Percentiles rank a stretch among this genome's conserved stretches.
phyloP scores from a whole-genome alignment of 2,888 invertebrate genomes.

The Tenthredo amoena region DNA sequence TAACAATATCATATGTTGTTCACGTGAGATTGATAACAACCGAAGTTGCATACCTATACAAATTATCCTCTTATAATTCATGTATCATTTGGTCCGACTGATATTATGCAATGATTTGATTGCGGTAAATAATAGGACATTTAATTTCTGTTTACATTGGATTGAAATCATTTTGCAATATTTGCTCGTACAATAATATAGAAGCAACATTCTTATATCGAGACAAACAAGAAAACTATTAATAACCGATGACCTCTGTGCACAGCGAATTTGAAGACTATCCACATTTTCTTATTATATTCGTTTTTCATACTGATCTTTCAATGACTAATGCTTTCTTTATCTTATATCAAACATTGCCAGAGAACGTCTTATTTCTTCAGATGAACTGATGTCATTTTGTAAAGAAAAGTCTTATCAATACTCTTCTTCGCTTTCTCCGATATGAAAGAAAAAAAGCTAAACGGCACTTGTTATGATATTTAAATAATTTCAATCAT shows the following conservation, averaged over 20 bases:
- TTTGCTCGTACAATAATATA: neutral
- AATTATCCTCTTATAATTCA: neutral
- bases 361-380: neutral
- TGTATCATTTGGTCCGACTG: neutral
- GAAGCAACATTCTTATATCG: neutral
- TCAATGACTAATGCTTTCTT: neutral
- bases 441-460: neutral
- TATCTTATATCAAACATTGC: neutral
- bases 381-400: neutral
- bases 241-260: neutral
- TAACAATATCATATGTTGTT: neutral
- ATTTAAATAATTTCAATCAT: too few species aligned
- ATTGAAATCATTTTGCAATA: neutral
- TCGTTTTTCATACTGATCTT: neutral
- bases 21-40: conserved; percentile 1
- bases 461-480: neutral
- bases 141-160: neutral
- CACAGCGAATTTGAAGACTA: neutral
- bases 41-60: neutral
- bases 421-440: neutral
- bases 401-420: neutral
- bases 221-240: neutral
- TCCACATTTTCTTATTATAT: neutral
- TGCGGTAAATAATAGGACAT: neutral
- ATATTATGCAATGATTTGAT: neutral